Evolutionary conservation across 2,888 invertebrate species (phyloP).

Genomic region (Clostera curtula): DNA sequence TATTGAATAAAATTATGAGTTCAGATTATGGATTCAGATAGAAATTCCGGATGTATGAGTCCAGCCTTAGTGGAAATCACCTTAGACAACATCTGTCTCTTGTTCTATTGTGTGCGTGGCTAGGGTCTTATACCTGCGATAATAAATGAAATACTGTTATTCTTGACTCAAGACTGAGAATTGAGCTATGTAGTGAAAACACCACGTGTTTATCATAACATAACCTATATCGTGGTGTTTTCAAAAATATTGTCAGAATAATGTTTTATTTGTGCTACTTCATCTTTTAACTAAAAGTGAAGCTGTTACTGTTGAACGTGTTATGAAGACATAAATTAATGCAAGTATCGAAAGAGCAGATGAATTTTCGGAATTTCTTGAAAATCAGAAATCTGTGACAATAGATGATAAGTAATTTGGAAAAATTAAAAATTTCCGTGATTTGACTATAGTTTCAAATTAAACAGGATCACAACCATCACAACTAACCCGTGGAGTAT

Average conservation of each 20-base stretch:
- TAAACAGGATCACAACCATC: no score
- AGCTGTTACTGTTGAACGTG: slow-evolving; percentile 25
- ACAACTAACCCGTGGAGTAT: no score
- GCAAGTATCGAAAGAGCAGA: slow-evolving; percentile 25
- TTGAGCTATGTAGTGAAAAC: slow-evolving; percentile 6
- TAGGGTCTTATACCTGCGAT: no score
- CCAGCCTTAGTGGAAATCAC: no score
- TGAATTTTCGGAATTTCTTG: slow-evolving; percentile 20
- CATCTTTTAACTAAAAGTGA: slow-evolving; percentile 28
- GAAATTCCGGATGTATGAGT: no score
- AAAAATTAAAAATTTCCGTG: slow-evolving; percentile 29
- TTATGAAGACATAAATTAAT: slow-evolving; percentile 20
- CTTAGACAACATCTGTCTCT: no score
- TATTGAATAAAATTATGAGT: no score
- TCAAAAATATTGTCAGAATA: slow-evolving; percentile 12
- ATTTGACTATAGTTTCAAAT: no score
- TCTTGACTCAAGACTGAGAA: no score
- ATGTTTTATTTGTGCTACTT: slow-evolving; percentile 29
- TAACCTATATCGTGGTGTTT: slow-evolving; percentile 10
- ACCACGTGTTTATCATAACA: slow-evolving; percentile 7
- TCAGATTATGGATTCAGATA: no score
- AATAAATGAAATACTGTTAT: no score
- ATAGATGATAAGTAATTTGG: slow-evolving; percentile 22
- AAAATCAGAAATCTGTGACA: slow-evolving; percentile 22
- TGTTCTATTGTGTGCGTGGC: no score